A percentile compares a stretch with the other conserved stretches of the same genome.
These are phyloP conservation scores for Pogonophryne albipinna DNA, from an alignment of 2,797 vertebrate genomes.

Conservation along the genomic window DNA sequence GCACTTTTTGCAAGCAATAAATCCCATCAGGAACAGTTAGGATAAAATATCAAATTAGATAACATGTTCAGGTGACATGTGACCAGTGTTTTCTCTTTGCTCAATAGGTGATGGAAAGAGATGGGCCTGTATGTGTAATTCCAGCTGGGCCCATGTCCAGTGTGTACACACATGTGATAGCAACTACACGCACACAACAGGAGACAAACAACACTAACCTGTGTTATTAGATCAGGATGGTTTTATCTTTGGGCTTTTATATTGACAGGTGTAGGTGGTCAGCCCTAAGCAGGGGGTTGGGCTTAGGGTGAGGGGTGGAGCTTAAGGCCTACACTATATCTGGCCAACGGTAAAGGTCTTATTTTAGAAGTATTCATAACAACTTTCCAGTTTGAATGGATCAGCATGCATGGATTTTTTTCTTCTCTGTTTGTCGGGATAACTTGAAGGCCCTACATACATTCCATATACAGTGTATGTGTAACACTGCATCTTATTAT, in stretches of 20 bases:
- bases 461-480: conserved; percentile 1
- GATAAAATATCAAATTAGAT: conserved; percentile 60
- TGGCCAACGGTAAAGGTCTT: not conserved
- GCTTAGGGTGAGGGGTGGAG: conserved; percentile 57
- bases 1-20: conserved; percentile 50
- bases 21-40: conserved; percentile 56
- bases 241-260: conserved; percentile 55
- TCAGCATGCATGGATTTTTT: not conserved
- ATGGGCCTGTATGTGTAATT: conserved; percentile 65
- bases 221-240: conserved; percentile 64
- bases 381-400: conserved; percentile 16
- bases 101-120: conserved; percentile 59
- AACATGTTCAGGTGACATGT: conserved; percentile 74
- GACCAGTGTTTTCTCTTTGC: conserved; percentile 71
- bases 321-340: conserved; percentile 22
- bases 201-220: conserved; percentile 58
- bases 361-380: not conserved
- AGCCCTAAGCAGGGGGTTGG: conserved; percentile 64
- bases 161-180: conserved; percentile 63
- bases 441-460: not conserved
- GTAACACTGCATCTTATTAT: conserved; percentile 38
- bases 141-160: conserved; percentile 47
- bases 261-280: conserved; percentile 71
- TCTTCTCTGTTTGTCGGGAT: not conserved
- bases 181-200: conserved; percentile 45